Evolutionary conservation across 2,888 invertebrate genomes (phyloP), one percentile per base, ranked within the genome.

Genomic region (Spodoptera picta): DNA sequence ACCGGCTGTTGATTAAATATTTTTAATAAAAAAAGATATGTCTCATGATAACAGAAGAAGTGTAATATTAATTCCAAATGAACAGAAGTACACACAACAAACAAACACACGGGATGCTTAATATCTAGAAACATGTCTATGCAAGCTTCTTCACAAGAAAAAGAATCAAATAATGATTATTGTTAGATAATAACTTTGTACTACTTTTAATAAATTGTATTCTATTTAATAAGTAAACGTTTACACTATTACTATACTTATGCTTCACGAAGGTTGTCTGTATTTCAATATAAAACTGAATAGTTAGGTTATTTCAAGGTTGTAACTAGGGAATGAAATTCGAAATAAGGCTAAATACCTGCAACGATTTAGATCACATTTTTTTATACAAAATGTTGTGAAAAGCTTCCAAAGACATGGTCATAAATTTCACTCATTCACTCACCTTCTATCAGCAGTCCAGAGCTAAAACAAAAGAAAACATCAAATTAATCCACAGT

Each of bases 271-370:
- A 43, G 77, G 73, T 73, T 73, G 68, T 73, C 19, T 58, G 49
- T 66, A 76, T 52, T 47, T 51, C 45, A 57, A 50, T 49, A 50
- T 54, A 57, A 54, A 55, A 50, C 58, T 73, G 41, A 55, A 53
- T 71, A 71, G 52, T 42, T 60, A 71, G 47, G 55, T 56, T 55
- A 50, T 60, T 41, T 9, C 55, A 57, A 52, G 77, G 72, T 73
- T 73, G 73, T 73, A 73, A 36, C 11, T 76, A 72, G 57, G 57
- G 54, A 66, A 77, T 66, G 12, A 66, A 61, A 76, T 73, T 65
- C 60, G 77, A 59, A 77, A 65, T 73, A 60, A 76, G 55, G 45
- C 48, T 66, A 54, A 51, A 57, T 56, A 71, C 46, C 43, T 53
- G 1, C 59, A 75, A 75, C 73, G 65, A 75, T 52, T 56, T 57